Percentiles rank a stretch among this genome's conserved stretches.
Evolutionary conservation across 2,888 invertebrate species (phyloP).

Genomic region (Ommatoiulus sabulosus): DNA sequence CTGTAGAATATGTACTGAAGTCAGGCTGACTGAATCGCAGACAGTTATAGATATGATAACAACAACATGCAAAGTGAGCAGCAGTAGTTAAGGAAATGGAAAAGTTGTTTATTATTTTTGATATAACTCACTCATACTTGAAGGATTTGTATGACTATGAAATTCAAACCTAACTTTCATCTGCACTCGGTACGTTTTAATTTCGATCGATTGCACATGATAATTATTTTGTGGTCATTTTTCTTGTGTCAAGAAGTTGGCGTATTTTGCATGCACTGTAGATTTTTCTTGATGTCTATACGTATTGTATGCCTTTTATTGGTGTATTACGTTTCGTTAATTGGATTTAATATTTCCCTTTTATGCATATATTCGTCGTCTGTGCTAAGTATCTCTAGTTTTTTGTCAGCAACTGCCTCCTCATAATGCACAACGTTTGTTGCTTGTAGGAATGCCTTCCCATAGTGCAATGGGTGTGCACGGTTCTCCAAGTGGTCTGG

Average conservation of each 20-base stretch:
- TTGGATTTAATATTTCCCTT: neutral
- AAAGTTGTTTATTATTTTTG: neutral
- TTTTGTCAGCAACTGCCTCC: neutral
- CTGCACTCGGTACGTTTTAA: neutral
- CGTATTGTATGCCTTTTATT: neutral
- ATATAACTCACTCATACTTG: neutral
- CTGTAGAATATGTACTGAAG: neutral
- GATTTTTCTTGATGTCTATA: neutral
- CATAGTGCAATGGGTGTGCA: conserved; percentile 58
- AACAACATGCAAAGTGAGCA: neutral
- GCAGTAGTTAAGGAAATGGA: neutral
- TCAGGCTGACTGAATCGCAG: neutral
- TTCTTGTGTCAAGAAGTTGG: neutral
- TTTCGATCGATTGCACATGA: neutral
- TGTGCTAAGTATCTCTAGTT: neutral
- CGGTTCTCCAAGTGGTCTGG: conserved; percentile 56
- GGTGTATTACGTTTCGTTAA: conserved; percentile 17
- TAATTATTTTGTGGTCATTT: neutral
- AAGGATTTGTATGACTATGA: neutral
- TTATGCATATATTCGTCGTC: conserved; percentile 38
- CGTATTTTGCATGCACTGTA: neutral
- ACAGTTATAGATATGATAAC: neutral
- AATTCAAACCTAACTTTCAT: conserved; percentile 4
- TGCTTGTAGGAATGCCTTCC: conserved; percentile 59
- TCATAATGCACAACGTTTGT: conserved; percentile 13